Base-by-base conservation (phyloP, 2,113 vertebrate species). In the Rhodinocichla rosea region DNA sequence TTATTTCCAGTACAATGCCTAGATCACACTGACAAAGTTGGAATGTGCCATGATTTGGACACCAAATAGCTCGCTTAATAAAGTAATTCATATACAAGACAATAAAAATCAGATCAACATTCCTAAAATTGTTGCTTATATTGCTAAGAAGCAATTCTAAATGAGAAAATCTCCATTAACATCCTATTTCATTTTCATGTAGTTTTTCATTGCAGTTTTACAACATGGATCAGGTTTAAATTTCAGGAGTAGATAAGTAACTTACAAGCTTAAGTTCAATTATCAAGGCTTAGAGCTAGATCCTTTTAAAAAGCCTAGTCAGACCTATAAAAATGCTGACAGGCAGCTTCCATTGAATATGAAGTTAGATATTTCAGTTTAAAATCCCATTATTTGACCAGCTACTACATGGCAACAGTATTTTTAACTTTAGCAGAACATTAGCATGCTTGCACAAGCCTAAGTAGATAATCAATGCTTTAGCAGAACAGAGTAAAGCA, bases 1-100 rank as follows among this genome's bases (percentile, higher is more conserved):
- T 95, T 97, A 92, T 96, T 98, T 94, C 76, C 91, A 97, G 84
- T 28, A 93, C 95, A 95, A 95, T 39, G 63, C 89, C 70, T 86
- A 92, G 94, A 94, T 96, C 92, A 96, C 64, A 93, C 92, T 95
- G 94, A 97, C 40, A 78, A 97, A 96, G 90, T 49, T 83, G 84
- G 68, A 97, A 93, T 24, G 21, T 70, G 88, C 83, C 85, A 94
- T 35, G 35, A 67, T 84, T 74, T 94, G 92, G 78, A 76, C 86
- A 96, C n/a, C 52, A 53, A 89, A 83, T 71, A 92, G 77, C 84
- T 71, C 92, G 71, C 68, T 96, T 96, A 89, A 90, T 71, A 70
- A 95, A 95, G 87, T 52, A 70, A 75, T 62, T 92, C 89, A 89
- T 93, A 94, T 40, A 37, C 60, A 67, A 57, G 45, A 92, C 30